Evolutionary conservation across 2,888 invertebrate species (phyloP).

Genomic region (Leptopilina drosophilae): DNA sequence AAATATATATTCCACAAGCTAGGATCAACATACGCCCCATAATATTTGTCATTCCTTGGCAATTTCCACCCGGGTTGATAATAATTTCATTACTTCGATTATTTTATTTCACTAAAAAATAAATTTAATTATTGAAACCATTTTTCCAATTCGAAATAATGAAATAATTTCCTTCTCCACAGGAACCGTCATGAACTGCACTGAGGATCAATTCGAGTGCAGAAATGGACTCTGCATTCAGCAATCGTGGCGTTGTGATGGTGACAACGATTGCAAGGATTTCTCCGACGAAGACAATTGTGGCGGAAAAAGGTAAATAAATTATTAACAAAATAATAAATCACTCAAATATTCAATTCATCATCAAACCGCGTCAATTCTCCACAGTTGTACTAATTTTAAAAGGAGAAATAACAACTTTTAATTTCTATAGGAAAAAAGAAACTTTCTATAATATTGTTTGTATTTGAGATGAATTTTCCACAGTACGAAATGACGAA

Average conservation of each 20-base stretch:
- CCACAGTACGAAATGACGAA: neutral
- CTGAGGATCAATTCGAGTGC: constrained; percentile 86
- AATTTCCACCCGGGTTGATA: too few relatives aligned
- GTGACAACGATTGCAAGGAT: constrained; percentile 90
- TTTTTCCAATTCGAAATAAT: neutral
- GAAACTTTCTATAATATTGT: neutral
- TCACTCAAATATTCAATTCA: neutral
- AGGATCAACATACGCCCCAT: too few relatives aligned
- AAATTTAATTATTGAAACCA: neutral
- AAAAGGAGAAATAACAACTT: constrained; percentile 8
- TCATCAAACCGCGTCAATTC: neutral
- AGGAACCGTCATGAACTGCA: constrained; percentile 79
- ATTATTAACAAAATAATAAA: too few relatives aligned
- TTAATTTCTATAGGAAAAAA: neutral
- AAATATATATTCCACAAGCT: too few relatives aligned
- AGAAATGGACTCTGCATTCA: constrained; percentile 88
- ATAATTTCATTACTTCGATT: too few relatives aligned
- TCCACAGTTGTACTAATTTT: neutral
- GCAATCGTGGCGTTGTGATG: constrained; percentile 87
- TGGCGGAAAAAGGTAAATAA: constrained; percentile 68
- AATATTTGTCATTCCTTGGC: too few relatives aligned
- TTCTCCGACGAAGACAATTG: constrained; percentile 88
- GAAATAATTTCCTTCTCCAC: constrained; percentile 29
- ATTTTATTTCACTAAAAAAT: too few relatives aligned
- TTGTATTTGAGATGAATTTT: neutral